Evolutionary conservation across 2,113 vertebrate species (phyloP), one percentile per base, ranked within the genome.

Genomic region (Pluvianellus socialis): DNA sequence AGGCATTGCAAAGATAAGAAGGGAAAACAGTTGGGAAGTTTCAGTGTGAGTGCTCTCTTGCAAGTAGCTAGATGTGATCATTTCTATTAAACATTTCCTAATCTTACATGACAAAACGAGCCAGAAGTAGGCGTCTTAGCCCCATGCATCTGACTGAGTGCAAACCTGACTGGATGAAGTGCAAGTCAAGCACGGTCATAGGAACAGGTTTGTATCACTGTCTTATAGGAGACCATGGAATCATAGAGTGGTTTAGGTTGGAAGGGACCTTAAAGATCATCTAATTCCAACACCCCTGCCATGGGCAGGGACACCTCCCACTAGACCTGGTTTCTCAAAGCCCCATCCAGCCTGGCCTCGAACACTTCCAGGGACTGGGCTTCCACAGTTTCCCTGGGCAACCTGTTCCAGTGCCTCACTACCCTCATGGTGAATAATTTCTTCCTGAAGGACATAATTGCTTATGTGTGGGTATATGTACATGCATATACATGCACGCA

Each of bases 81-180:
- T 79, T 47, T 38, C n/a, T 83, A 33, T 28, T 59, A 27, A 52
- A 70, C 10, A 3, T 79, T 89, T 91, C 18, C 61, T 58, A 38
- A 6, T 35, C 20, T 47, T 59, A 49, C 9, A 2, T 3, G 4
- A 50, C 0, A 0, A 58, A 85, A 32, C 6, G 62, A 84, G 33
- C 12, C 7, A 10, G 35, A 59, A 52, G 12, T 32, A 62, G 56
- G 22, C 0, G 0, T 33, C 56, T 61, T 59, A 63, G 27, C 53
- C 58, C 19, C 6, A 2, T 44, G 35, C 62, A 61, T 17, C 61
- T 73, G 27, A 19, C 27, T 0, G 0, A 9, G 24, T 9, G 5
- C 18, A 70, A 79, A 92, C 0, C 1, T 50, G 53, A 10, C 40
- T 53, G 35, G 7, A 14, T 45, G 32, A 92, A 58, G 13, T 70